Conservation (phyloP, 64 coral and sea anemone species). For the Dendrophyllia cribrosa region DNA sequence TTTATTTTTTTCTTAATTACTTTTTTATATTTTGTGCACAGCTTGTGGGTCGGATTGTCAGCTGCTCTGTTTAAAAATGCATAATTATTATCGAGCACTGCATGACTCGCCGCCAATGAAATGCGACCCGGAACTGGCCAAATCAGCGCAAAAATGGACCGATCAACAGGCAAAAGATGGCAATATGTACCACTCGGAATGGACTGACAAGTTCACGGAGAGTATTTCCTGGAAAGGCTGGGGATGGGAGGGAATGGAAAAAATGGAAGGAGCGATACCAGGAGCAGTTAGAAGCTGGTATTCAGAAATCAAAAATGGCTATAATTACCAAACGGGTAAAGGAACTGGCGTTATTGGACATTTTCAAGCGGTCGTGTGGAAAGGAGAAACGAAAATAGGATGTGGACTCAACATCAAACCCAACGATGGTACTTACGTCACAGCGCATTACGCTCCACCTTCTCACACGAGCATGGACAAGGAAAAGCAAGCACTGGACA, state of each 20-base stretch:
- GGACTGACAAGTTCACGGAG: conserved; percentile 25
- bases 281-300: conserved; percentile 90
- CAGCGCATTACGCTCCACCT: conserved; percentile 74
- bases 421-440: conserved; percentile 80
- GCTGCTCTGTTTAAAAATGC: conserved; percentile 64
- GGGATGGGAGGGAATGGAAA: conserved; percentile 57
- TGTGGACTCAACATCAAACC: conserved; percentile 74
- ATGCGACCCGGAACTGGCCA: conserved; percentile 81
- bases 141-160: conserved; percentile 79
- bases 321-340: conserved; percentile 48
- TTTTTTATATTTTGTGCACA: background rate
- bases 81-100: conserved; percentile 85
- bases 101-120: conserved; percentile 70
- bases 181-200: conserved; percentile 15
- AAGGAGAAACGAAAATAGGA: conserved; percentile 55
- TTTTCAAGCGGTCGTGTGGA: conserved; percentile 78
- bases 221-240: conserved; percentile 87
- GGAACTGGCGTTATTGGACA: conserved; percentile 51
- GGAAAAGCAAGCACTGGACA: background rate
- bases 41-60: conserved; percentile 72
- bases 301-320: conserved; percentile 86
- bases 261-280: conserved; percentile 74
- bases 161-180: conserved; percentile 41
- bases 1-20: too few species aligned
- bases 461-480: conserved; percentile 53